Conservation (phyloP, 2,888 invertebrate species). For the Acleris emargana region DNA sequence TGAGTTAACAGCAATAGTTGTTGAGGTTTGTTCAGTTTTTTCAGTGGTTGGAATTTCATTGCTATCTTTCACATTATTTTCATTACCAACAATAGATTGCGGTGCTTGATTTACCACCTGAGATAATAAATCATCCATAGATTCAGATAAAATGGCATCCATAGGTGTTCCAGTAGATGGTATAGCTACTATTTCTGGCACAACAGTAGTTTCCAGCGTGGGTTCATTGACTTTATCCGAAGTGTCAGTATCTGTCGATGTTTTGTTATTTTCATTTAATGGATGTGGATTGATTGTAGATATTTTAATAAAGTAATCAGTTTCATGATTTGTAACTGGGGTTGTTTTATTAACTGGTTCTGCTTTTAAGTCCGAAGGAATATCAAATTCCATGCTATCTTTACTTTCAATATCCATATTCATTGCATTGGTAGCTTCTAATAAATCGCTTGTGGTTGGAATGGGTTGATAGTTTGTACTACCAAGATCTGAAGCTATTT, state of each 20-base stretch:
- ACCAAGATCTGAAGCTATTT: constrained; percentile 78
- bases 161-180: constrained; percentile 55
- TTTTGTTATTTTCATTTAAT: constrained; percentile 42
- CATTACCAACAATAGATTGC: constrained; percentile 47
- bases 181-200: constrained; percentile 42
- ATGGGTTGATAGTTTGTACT: constrained; percentile 60
- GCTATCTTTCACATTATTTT: constrained; percentile 37
- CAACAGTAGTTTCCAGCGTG: constrained; percentile 40
- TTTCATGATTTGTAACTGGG: constrained; percentile 44
- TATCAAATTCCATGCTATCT: constrained; percentile 71
- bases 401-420: constrained; percentile 69
- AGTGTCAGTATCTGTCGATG: constrained; percentile 29
- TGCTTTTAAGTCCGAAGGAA: constrained; percentile 55
- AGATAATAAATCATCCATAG: constrained; percentile 78
- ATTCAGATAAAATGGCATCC: constrained; percentile 72
- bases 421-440: constrained; percentile 60
- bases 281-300: constrained; percentile 68
- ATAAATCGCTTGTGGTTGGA: constrained; percentile 63
- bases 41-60: constrained; percentile 47
- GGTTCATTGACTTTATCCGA: constrained; percentile 42
- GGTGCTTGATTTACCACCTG: constrained; percentile 71
- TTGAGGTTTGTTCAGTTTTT: constrained; percentile 44
- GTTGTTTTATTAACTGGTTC: constrained; percentile 44
- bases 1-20: constrained; percentile 35
- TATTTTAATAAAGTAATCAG: constrained; percentile 69